Evolutionary conservation across 2,113 vertebrate species (phyloP), one percentile per base, ranked within the genome.

Genomic region (Ciconia maguari): DNA sequence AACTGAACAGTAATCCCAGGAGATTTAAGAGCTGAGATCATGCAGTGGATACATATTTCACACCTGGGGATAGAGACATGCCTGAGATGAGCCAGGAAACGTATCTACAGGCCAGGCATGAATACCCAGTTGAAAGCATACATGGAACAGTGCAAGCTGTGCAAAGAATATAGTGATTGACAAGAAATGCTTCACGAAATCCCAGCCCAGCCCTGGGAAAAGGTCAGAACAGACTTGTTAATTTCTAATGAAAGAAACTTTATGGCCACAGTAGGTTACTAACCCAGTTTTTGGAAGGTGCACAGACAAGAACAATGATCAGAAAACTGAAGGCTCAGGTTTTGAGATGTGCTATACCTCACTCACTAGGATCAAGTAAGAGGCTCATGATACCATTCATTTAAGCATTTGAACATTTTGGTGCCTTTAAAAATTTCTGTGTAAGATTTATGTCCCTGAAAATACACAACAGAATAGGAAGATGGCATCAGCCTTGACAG

Each of bases 71-170:
- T 92, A 95, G 83, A 93, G 68, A 94, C 90, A 86, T 96, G 96
- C 92, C 96, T 96, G 88, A 94, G 94, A 96, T 96, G 95, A 95
- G 92, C 90, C 90, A 96, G 93, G 79, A 97, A 96, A 96, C 86
- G 68, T 95, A 96, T 90, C 95, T 90, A 83, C 92, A 94, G 95
- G 93, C 90, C 82, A 92, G 88, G 85, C 92, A 86, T 89, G 90
- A 96, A 92, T 48, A 95, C 86, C 83, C 55, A 51, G 71, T 78
- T 94, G 94, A 92, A 95, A 93, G 85, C 60, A 60, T 69, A 77
- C n/a, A 41, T 51, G 76, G 72, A 97, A 86, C 71, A 78, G 68
- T 48, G 55, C 75, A 94, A 92, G 58, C 82, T 90, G 58, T 83
- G 85, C 62, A 92, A 83, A 88, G 70, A 83, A 60, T 66, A 58